phyloP scores from a whole-genome alignment of 30 jellyfish, hydroid and myxozoan species.

The Hydractinia echinata region DNA sequence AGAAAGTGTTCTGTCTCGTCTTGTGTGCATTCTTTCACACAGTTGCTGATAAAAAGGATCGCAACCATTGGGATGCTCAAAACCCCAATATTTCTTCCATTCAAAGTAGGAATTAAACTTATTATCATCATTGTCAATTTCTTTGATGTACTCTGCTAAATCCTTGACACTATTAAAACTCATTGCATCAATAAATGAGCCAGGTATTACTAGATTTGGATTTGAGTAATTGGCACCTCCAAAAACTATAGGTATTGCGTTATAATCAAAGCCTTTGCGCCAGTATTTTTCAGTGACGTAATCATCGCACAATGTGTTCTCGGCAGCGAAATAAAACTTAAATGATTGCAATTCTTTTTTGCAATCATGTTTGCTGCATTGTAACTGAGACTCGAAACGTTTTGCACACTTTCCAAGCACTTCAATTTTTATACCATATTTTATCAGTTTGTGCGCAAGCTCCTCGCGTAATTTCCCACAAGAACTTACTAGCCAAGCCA shows the following conservation, averaged over 20 bases:
- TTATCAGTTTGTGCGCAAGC: background rate
- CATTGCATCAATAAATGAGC: conserved; percentile 10
- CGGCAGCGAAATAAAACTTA: conserved; percentile 24
- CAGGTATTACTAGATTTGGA: conserved; percentile 7
- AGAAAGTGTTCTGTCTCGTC: background rate
- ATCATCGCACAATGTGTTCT: conserved; percentile 13
- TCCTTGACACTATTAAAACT: background rate
- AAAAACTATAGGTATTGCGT: conserved; percentile 16
- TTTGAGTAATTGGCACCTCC: conserved; percentile 19
- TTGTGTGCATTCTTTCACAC: too few relatives aligned
- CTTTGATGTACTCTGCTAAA: conserved; percentile 25
- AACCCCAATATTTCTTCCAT: conserved; percentile 3
- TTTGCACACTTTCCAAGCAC: conserved; percentile 3
- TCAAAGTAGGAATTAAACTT: conserved; percentile 14
- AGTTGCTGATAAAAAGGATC: too few relatives aligned
- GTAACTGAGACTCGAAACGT: background rate
- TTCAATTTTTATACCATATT: conserved; percentile 5
- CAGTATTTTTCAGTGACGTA: conserved; percentile 26
- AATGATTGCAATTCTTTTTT: background rate
- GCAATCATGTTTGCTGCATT: background rate
- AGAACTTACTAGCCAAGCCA: conserved; percentile 20
- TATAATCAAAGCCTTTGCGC: background rate
- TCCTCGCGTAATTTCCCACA: background rate
- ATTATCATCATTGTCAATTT: background rate
- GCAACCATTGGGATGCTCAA: too few relatives aligned